Evolutionary conservation across 2,797 vertebrate genomes (phyloP).

Genomic region (Cossypha heuglini): DNA sequence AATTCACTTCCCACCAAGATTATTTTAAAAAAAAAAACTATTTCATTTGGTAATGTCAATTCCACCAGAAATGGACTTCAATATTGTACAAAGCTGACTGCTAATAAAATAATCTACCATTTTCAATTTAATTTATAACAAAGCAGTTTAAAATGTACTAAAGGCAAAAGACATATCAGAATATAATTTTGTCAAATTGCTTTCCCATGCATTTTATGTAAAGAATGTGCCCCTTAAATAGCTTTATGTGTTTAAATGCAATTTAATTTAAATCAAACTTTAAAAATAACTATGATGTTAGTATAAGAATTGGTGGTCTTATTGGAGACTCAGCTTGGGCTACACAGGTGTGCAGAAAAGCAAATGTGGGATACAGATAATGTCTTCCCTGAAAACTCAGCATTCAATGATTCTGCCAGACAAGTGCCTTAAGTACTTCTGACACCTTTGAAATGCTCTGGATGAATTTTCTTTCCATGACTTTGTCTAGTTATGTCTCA

Average conservation of each 20-base stretch:
- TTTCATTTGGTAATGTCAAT: background rate
- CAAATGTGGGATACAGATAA: background rate
- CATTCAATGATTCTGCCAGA: background rate
- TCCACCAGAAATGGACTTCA: background rate
- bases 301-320: background rate
- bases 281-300: background rate
- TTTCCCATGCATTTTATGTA: background rate
- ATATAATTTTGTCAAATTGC: background rate
- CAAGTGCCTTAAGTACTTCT: background rate
- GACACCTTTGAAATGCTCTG: background rate
- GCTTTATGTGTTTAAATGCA: background rate
- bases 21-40: accelerated
- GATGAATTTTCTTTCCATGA: background rate
- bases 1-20: background rate
- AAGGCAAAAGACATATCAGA: background rate
- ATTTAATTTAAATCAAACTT: background rate
- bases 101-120: background rate
- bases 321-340: background rate
- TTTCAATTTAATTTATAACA: background rate
- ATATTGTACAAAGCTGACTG: background rate
- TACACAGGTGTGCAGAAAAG: background rate
- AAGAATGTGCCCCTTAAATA: background rate
- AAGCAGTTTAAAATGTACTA: background rate
- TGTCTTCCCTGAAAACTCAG: background rate
- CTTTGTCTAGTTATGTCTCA: background rate